Conservation (phyloP, 2,888 invertebrate species). For the Hyposoter dolosus region DNA sequence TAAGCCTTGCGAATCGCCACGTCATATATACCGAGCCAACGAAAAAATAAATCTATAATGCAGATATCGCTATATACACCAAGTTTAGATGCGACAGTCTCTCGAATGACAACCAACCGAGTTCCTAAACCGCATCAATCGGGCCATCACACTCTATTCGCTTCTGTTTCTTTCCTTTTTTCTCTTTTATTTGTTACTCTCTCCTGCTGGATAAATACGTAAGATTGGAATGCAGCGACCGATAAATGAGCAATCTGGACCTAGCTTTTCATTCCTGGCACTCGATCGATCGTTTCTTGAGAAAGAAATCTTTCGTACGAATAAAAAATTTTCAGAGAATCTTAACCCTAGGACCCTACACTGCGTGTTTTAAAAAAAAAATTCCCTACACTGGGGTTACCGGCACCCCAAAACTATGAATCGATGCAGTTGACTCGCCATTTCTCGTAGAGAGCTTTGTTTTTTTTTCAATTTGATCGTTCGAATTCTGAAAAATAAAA, state of each 20-base stretch:
- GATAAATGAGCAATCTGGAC: conserved; percentile 6
- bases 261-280: conserved; percentile 3
- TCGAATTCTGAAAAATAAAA: too few species aligned
- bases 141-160: conserved; percentile 25
- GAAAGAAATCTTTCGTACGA: conserved; percentile 50
- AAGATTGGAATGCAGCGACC: not conserved
- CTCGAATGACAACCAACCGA: conserved; percentile 74
- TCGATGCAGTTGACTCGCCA: too few species aligned
- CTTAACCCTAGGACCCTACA: too few species aligned
- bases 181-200: not conserved
- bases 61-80: conserved; percentile 77
- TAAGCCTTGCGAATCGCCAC: conserved; percentile 81
- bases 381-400: too few species aligned
- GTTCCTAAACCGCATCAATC: conserved; percentile 64
- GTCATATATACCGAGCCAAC: conserved; percentile 75
- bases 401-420: too few species aligned
- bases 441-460: too few species aligned
- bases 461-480: too few species aligned
- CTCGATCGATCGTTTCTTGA: not conserved
- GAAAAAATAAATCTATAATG: conserved; percentile 79
- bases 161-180: conserved; percentile 21
- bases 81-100: conserved; percentile 75
- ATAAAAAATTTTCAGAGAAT: conserved; percentile 30
- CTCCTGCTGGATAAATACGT: not conserved
- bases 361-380: too few species aligned